Conservation (phyloP, 2,888 invertebrate genomes). For the Pterostichus madidus region DNA sequence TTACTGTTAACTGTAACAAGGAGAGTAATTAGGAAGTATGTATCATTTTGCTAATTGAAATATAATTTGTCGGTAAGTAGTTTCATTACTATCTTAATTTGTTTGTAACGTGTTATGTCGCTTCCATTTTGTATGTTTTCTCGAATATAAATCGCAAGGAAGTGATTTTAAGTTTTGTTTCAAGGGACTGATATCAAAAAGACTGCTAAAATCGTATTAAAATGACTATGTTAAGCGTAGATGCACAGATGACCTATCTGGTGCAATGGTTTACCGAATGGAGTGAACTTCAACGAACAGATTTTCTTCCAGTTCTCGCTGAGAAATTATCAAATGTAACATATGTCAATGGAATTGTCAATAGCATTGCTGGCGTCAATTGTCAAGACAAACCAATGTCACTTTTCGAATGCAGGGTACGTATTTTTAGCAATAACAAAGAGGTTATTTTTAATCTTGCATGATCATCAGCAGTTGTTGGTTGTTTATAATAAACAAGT, state of each 20-base stretch:
- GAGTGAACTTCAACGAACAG: constrained; percentile 92
- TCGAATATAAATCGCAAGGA: not conserved
- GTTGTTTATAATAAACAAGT: too few relatives aligned
- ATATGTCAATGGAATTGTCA: constrained; percentile 87
- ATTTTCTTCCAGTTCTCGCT: constrained; percentile 88
- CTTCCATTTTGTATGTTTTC: constrained; percentile 15
- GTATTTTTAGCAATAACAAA: constrained; percentile 70
- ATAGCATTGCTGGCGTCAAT: constrained; percentile 83
- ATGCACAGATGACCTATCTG: constrained; percentile 89
- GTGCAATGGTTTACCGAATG: constrained; percentile 94
- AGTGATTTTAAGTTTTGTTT: constrained; percentile 45
- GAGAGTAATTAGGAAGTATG: constrained; percentile 39
- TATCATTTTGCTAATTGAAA: constrained; percentile 27
- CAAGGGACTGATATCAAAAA: constrained; percentile 63
- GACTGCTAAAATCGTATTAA: constrained; percentile 51
- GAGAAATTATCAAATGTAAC: constrained; percentile 82
- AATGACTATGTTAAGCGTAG: constrained; percentile 79
- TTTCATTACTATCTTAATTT: constrained; percentile 2
- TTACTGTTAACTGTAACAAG: constrained; percentile 31
- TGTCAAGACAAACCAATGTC: constrained; percentile 89
- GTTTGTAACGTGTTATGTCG: not conserved
- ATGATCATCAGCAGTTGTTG: constrained; percentile 30
- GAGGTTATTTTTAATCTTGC: constrained; percentile 42
- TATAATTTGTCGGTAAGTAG: constrained; percentile 31
- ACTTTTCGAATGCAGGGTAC: constrained; percentile 89